Conservation (phyloP, 2,888 invertebrate genomes). For the Hydroisotoma schaefferi region DNA sequence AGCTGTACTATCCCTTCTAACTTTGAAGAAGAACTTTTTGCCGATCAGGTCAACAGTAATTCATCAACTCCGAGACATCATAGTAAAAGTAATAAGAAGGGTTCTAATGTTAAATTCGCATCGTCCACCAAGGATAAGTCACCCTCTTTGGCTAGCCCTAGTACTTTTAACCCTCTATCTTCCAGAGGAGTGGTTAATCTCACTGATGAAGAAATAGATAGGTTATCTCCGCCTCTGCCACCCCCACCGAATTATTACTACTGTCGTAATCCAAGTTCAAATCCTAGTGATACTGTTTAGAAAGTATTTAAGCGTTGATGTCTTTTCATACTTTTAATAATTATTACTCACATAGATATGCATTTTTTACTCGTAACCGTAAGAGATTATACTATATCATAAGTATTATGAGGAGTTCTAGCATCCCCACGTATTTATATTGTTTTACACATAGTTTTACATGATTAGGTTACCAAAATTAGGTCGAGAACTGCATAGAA, state of each 20-base stretch:
- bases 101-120: background rate
- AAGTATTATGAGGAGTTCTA: no score
- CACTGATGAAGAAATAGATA: constrained; percentile 16
- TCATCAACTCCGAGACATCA: background rate
- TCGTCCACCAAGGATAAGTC: background rate
- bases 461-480: no score
- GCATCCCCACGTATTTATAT: no score
- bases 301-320: no score
- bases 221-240: constrained; percentile 9
- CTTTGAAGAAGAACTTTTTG: background rate
- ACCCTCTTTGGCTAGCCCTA: background rate
- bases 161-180: background rate
- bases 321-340: no score
- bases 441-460: no score
- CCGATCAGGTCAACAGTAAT: constrained; percentile 7
- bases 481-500: no score
- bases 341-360: no score
- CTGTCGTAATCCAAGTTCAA: background rate
- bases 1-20: background rate
- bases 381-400: no score
- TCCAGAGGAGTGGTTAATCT: background rate
- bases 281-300: no score
- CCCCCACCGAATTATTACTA: constrained; percentile 14
- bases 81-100: constrained; percentile 1
- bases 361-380: no score